These are phyloP conservation scores for Cheilosia scutellata DNA, from an alignment of 2,888 invertebrate genomes.

Conservation along the genomic window DNA sequence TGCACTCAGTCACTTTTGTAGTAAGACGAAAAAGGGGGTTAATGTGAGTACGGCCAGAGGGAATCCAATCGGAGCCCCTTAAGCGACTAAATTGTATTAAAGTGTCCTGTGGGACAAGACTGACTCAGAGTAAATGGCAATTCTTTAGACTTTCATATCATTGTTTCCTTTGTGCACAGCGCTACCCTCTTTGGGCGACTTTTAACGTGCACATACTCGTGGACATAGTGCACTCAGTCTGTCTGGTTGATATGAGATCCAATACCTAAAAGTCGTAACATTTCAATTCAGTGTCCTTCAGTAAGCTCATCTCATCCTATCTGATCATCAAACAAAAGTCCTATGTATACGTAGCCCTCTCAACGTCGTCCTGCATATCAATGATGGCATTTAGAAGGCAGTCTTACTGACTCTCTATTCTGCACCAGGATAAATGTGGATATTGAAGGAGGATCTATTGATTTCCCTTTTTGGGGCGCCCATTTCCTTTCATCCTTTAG, in stretches of 20 bases:
- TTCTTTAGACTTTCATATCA: slow-evolving; percentile 28
- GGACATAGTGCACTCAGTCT: slow-evolving; percentile 6
- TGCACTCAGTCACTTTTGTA: not conserved
- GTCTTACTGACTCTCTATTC: slow-evolving; percentile 8
- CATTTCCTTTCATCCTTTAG: slow-evolving; percentile 28
- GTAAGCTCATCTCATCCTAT: slow-evolving; percentile 54
- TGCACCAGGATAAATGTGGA: slow-evolving; percentile 54
- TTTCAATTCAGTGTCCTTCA: slow-evolving; percentile 60
- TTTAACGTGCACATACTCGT: slow-evolving; percentile 14
- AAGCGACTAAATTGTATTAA: slow-evolving; percentile 56
- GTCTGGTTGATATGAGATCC: slow-evolving; percentile 20
- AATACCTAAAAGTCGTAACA: slow-evolving; percentile 58
- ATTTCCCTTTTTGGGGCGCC: slow-evolving; percentile 40
- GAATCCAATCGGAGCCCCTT: slow-evolving; percentile 32
- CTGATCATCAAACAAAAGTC: slow-evolving; percentile 12
- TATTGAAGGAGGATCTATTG: slow-evolving; percentile 46
- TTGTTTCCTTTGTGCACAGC: slow-evolving; percentile 27
- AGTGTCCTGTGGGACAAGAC: slow-evolving; percentile 31
- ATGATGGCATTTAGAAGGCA: slow-evolving; percentile 33
- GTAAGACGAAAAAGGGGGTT: slow-evolving; percentile 14
- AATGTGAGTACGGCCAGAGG: not conserved
- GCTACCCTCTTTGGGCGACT: slow-evolving; percentile 19
- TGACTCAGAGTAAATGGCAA: slow-evolving; percentile 49
- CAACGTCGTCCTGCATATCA: slow-evolving; percentile 39
- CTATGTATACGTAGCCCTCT: slow-evolving; percentile 11